Evolutionary conservation across 1,140 invertebrate genomes (phyloP).

Genomic region (Coboldia fuscipes): DNA sequence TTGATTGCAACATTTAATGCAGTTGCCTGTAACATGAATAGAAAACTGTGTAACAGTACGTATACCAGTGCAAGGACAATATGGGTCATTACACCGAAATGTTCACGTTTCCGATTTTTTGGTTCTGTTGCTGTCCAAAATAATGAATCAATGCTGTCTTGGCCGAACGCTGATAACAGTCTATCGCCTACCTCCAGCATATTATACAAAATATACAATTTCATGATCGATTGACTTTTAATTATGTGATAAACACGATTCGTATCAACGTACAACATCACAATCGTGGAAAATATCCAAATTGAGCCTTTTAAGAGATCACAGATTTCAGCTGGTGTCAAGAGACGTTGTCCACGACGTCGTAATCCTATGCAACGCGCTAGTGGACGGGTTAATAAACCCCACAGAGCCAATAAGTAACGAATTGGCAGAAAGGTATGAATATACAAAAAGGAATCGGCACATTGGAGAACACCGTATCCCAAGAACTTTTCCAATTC

Average conservation of each 20-base stretch:
- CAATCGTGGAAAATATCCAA: constrained; percentile 58
- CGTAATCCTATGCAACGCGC: constrained; percentile 46
- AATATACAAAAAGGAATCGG: constrained; percentile 95
- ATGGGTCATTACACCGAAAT: constrained; percentile 74
- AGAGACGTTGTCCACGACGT: constrained; percentile 22
- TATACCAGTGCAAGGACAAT: constrained; percentile 74
- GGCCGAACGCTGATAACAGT: constrained; percentile 91
- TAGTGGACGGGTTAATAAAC: constrained; percentile 46
- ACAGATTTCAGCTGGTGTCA: constrained; percentile 87
- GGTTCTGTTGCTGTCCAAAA: constrained; percentile 97
- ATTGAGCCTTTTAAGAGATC: constrained; percentile 87
- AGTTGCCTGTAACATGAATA: constrained; percentile 87
- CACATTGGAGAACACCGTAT: constrained; percentile 92
- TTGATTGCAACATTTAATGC: constrained; percentile 98
- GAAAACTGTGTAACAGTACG: constrained; percentile 78
- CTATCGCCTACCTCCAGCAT: constrained; percentile 96
- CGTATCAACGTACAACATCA: constrained; percentile 84
- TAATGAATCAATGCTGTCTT: constrained; percentile 92
- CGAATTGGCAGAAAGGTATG: constrained; percentile 93
- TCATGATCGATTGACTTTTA: constrained; percentile 96
- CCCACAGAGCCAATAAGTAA: constrained; percentile 69
- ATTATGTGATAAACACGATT: constrained; percentile 98
- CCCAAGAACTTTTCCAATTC: constrained; percentile 86
- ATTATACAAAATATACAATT: constrained; percentile 98
- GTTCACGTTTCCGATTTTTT: constrained; percentile 53